phyloP scores from a whole-genome alignment of 2,113 vertebrate species.

The Stegastes partitus region DNA sequence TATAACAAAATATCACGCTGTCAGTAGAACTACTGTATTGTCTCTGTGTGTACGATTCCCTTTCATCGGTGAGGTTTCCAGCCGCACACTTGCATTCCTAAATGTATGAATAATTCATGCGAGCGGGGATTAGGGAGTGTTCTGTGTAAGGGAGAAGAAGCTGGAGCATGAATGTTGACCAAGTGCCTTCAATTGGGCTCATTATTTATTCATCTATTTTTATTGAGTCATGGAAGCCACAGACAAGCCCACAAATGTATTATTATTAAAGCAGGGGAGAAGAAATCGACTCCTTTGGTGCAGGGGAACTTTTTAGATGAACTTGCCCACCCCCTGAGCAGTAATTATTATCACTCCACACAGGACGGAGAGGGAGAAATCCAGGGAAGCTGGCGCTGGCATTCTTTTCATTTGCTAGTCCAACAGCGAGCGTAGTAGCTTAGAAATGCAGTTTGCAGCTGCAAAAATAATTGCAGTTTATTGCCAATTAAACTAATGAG shows the following conservation, averaged over 20 bases:
- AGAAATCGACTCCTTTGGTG: conserved; percentile 71
- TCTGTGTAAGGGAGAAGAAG: conserved; percentile 53
- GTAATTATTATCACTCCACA: conserved; percentile 77
- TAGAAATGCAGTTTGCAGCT: conserved; percentile 77
- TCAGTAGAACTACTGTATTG: conserved; percentile 15
- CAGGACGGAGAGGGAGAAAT: conserved; percentile 52
- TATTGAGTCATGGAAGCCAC: conserved; percentile 66
- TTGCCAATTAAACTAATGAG: conserved; percentile 88
- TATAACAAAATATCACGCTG: background rate
- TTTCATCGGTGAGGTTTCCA: conserved; percentile 42
- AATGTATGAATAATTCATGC: conserved; percentile 75
- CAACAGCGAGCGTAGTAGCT: conserved; percentile 61
- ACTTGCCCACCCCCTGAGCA: conserved; percentile 62
- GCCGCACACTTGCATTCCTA: conserved; percentile 49
- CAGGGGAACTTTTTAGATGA: conserved; percentile 65
- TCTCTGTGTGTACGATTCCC: conserved; percentile 23
- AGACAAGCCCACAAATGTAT: conserved; percentile 62
- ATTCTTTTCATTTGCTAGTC: conserved; percentile 65
- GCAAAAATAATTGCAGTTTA: conserved; percentile 85
- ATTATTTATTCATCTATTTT: conserved; percentile 82
- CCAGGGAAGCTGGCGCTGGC: conserved; percentile 56
- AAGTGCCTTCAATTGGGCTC: conserved; percentile 71
- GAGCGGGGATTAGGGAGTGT: conserved; percentile 57
- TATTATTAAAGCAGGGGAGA: conserved; percentile 59
- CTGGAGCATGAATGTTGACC: conserved; percentile 58